Percentiles rank a stretch among this genome's conserved stretches.
Evolutionary conservation across 2,113 vertebrate species (phyloP).

Genomic region (Xiphophorus maculatus): DNA sequence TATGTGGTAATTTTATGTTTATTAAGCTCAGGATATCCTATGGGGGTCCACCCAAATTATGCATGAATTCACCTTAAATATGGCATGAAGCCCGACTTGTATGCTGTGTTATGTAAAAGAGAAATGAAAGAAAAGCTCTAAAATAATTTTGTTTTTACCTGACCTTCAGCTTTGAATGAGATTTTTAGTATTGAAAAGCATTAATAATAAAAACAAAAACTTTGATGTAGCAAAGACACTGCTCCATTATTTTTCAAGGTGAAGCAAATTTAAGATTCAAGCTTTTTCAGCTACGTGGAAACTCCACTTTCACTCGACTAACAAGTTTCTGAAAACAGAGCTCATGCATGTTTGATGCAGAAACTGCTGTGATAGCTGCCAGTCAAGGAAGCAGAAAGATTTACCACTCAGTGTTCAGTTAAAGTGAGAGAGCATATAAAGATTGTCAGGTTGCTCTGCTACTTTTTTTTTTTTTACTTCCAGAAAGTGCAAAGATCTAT

Average conservation of each 20-base stretch:
- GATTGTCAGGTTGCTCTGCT: conserved; percentile 15
- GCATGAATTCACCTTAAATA: background rate
- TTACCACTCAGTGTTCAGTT: background rate
- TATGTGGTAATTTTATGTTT: too few species aligned
- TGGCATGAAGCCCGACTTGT: background rate
- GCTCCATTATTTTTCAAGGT: background rate
- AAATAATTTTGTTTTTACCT: background rate
- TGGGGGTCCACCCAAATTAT: background rate
- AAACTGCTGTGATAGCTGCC: conserved; percentile 32
- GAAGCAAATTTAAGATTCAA: conserved; percentile 16
- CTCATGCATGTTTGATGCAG: conserved; percentile 21
- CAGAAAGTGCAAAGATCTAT: conserved; percentile 29
- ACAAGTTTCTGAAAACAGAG: background rate
- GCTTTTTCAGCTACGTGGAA: background rate
- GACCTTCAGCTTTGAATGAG: background rate
- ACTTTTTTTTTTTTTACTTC: background rate
- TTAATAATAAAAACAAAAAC: background rate
- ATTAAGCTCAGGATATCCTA: too few species aligned
- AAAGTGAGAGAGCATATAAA: conserved; percentile 11
- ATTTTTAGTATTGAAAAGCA: background rate
- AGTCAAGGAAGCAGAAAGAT: conserved; percentile 34
- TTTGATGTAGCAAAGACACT: conserved; percentile 12
- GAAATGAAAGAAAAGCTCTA: background rate
- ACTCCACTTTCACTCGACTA: background rate
- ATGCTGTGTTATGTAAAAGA: background rate